Base-by-base conservation (phyloP, 2,113 vertebrate species). In the Erpornis zantholeuca region DNA sequence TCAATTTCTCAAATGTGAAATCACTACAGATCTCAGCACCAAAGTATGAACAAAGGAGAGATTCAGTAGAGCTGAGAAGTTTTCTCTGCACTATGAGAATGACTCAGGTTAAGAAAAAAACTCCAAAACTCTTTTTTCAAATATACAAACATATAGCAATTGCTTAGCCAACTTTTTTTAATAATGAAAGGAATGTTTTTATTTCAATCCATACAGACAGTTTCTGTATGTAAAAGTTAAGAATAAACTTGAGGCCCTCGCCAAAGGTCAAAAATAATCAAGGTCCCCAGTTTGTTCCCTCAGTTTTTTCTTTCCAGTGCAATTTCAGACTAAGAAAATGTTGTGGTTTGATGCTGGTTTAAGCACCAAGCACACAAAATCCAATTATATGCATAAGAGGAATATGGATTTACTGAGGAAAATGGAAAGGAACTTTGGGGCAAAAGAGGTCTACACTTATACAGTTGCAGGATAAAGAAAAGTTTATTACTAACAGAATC, bases 111-210 rank as follows among this genome's bases (percentile, higher is more conserved):
- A 68, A 78, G 33, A 18, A 66, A 82, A 63, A 45, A 9, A 69
- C 12, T 1, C 27, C 2, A 8, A 44, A 31, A 36, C 4, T 23
- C 0, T 24, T 44, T 45, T 73, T 45, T 33, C 0, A 60, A 63
- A 57, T 57, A 20, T 10, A 29, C 4, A 33, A 29, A 57, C 2
- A 63, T 60, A 40, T 27, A 42, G 11, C 9, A 59, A 18, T 64
- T 78, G 23, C 35, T 78, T 63, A 50, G 12, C 3, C 68, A 47
- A 7, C 27, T 56, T 31, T 10, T 57, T 71, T 90, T 68, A 42
- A 59, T 76, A 79, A 64, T 35, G 21, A 72, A 92, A 60, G 1
- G 35, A 71, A 3, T 47, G 5, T 0, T 66, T 82, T 50, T 56
- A 40, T 75, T 54, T 83, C 31, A 52, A 50, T 45, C 56, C 24